Evolutionary conservation across 1,140 invertebrate species (phyloP).

Genomic region (Sycophaga agraensis): DNA sequence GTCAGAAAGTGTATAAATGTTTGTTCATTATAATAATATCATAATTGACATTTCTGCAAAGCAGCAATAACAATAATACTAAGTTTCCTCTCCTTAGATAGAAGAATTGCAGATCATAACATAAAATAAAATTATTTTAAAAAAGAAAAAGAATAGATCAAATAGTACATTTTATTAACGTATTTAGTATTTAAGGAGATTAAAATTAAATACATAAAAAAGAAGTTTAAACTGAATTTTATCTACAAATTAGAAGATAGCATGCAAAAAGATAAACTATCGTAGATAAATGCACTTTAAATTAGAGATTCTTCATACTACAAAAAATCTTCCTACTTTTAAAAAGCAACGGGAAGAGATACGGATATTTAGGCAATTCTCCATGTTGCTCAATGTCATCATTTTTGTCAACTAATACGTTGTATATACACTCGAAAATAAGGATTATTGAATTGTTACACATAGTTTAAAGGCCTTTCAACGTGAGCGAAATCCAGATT

Average conservation of each 20-base stretch:
- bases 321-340: too few relatives aligned
- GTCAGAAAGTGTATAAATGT: conserved; percentile 20
- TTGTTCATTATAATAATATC: not conserved
- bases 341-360: not conserved
- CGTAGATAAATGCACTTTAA: not conserved
- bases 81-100: not conserved
- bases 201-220: too few relatives aligned
- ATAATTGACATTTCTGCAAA: conserved; percentile 26
- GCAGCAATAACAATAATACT: not conserved
- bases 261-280: not conserved
- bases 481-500: not conserved
- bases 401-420: not conserved
- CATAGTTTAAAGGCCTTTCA: not conserved
- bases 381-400: not conserved
- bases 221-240: not conserved
- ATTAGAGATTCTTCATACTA: too few relatives aligned
- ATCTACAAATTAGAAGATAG: not conserved
- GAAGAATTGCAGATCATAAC: not conserved
- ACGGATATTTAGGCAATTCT: not conserved
- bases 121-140: not conserved
- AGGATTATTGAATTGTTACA: not conserved
- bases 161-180: too few relatives aligned
- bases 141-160: too few relatives aligned
- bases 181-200: too few relatives aligned
- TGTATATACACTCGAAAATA: not conserved